Evolutionary conservation across 53 echinoderm and acorn worm species (phyloP), one percentile per base, ranked within the genome.

Genomic region (Luidia sarsii): DNA sequence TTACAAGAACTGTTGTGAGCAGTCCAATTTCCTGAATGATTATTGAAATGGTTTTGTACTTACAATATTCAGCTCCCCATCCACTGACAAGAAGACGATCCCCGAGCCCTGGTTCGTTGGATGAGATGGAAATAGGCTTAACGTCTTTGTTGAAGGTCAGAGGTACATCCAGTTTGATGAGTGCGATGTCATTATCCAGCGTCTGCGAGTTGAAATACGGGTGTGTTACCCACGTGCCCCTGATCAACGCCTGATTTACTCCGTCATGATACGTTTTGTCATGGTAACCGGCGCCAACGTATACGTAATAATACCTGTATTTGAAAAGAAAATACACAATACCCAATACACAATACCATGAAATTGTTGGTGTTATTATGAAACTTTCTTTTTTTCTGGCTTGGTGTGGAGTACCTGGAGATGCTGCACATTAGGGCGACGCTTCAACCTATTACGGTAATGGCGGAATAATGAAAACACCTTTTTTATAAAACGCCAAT

Each of bases 221-320:
- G 59, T 74, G 57, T 0, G 0, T 1, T 33, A 39, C 16, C 74
- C 74, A 74, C 15, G 56, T 57, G 25, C 74, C 74, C n/a, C 11
- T 39, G 57, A 74, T 57, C 2, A 13, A 14, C 13, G 36, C n/a
- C 15, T 14, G 11, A 11, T 57, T 52, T 8, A 3, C 18, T 7
- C 37, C 59, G 4, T 27, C 11, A 41, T 41, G 41, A 6, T 0
- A 39, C 24, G 43, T 57, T 56, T 41, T 41, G 11, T 41, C 41
- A 39, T 74, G 74, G 57, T 41, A 74, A 22, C 74, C 74, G 0
- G 57, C 28, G 7, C 74, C 74, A 14, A 74, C 74, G 27, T 38
- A 28, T 1, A 74, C 74, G 9, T 57, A 7, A 41, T 41, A 7
- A 11, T 6, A 6, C 6, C 41, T 41, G 41, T 41, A 11, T 6